Evolutionary conservation across 2,797 vertebrate genomes (phyloP), one percentile per base, ranked within the genome.

Genomic region (Urophycis tenuis): DNA sequence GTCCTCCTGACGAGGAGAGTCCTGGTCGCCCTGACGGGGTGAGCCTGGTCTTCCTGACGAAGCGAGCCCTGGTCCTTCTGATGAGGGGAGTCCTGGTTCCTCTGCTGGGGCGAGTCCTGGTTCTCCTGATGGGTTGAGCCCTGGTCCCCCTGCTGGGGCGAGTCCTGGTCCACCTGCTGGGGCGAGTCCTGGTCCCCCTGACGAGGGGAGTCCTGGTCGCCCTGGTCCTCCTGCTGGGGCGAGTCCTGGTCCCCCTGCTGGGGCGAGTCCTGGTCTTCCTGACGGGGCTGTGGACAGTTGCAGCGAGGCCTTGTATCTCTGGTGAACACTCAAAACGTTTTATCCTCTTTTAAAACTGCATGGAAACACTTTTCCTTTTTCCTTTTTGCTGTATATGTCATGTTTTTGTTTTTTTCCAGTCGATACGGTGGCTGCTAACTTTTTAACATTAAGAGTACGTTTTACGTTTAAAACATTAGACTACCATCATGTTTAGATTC

Each of bases 331-430:
- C n/a, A 41, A 71, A 33, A 73, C 75, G 72, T 49, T 72, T 41
- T 35, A 1, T 75, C n/a, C 29, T 77, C 19, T 82, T 84, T 89
- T 83, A 82, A 86, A 14, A 85, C 80, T 90, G 91, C 91, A 91
- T 92, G 89, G 78, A 74, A 73, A 73, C 81, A 80, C 72, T 87
- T 45, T 85, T 74, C 49, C 71, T 36, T 71, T 76, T 85, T 91
- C 85, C 87, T 84, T 85, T 87, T 36, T 41, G 22, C 34, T 73
- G 72, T 73, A 14, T 36, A 6, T 78, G 76, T 81, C 67, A 22
- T 83, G 36, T 82, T 87, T 80, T 78, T 86, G n/a, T n/a, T n/a
- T n/a, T n/a, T n/a, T n/a, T n/a, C 80, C 69, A 39, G 75, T 80
- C 77, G 85, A 82, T 64, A 73, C 69, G 49, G 35, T 73, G 71